phyloP scores from a whole-genome alignment of 2,888 invertebrate species.

The Aphodius granarius region DNA sequence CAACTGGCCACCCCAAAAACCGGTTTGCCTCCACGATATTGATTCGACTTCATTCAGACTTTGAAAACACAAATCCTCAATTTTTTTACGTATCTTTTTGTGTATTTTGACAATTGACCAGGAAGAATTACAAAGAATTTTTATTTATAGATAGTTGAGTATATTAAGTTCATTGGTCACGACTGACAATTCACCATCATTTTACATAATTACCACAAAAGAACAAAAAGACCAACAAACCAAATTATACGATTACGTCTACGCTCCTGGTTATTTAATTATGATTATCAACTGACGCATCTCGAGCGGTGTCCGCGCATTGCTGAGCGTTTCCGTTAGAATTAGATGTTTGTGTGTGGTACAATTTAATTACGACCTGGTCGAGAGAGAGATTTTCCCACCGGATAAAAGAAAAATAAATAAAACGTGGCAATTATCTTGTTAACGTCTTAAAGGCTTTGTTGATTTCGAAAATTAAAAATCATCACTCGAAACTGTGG shows the following conservation, averaged over 20 bases:
- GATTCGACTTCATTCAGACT: not conserved
- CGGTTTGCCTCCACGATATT: not conserved
- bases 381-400: constrained; percentile 18
- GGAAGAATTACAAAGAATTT: too few relatives aligned
- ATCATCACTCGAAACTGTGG: constrained; percentile 27
- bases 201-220: not conserved
- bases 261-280: not conserved
- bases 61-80: too few relatives aligned
- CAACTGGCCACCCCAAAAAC: not conserved
- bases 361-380: constrained; percentile 3
- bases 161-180: not conserved
- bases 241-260: not conserved
- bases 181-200: not conserved
- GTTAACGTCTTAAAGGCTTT: constrained; percentile 30
- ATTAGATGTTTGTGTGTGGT: constrained; percentile 22
- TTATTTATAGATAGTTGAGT: too few relatives aligned
- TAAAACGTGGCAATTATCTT: constrained; percentile 31
- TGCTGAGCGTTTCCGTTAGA: not conserved
- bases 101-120: too few relatives aligned
- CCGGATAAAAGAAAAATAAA: constrained; percentile 28
- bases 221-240: not conserved
- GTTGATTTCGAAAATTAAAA: constrained; percentile 30
- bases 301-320: not conserved
- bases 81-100: too few relatives aligned
- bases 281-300: not conserved